A percentile compares a stretch with the other conserved stretches of the same genome.
phyloP scores from a whole-genome alignment of 2,888 invertebrate genomes.

The Eupithecia subumbrata region DNA sequence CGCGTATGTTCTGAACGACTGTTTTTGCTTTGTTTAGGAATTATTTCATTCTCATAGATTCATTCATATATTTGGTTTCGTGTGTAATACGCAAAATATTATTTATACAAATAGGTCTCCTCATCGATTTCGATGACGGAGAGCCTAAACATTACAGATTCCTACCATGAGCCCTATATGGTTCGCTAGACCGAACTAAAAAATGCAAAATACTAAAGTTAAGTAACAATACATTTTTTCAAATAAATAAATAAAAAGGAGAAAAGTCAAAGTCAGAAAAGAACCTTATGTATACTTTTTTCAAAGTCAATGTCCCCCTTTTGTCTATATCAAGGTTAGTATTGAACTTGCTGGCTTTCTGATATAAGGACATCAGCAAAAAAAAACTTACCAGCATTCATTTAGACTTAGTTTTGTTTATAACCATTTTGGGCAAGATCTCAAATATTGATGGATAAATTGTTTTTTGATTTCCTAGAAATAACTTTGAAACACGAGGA shows the following conservation, averaged over 20 bases:
- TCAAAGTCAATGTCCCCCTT: no score
- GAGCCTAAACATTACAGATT: no score
- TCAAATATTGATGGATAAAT: neutral
- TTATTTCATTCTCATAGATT: neutral
- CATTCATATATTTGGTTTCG: neutral
- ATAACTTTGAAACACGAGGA: neutral
- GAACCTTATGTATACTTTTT: no score
- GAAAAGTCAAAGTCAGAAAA: no score
- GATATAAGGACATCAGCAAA: neutral
- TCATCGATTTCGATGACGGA: no score
- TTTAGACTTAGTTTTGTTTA: neutral
- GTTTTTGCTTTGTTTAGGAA: neutral
- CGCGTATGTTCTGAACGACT: constrained; percentile 1
- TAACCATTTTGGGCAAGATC: neutral
- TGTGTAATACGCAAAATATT: neutral
- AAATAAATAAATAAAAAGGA: no score
- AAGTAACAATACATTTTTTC: no score
- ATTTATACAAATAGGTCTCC: neutral
- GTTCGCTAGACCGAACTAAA: no score
- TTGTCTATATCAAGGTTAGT: neutral
- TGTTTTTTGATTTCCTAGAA: neutral
- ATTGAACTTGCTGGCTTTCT: neutral
- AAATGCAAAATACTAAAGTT: no score
- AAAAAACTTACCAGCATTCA: no score
- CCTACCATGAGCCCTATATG: no score